Conservation (phyloP, 30 jellyfish, hydroid and myxozoan species). For the Clytia hemisphaerica region DNA sequence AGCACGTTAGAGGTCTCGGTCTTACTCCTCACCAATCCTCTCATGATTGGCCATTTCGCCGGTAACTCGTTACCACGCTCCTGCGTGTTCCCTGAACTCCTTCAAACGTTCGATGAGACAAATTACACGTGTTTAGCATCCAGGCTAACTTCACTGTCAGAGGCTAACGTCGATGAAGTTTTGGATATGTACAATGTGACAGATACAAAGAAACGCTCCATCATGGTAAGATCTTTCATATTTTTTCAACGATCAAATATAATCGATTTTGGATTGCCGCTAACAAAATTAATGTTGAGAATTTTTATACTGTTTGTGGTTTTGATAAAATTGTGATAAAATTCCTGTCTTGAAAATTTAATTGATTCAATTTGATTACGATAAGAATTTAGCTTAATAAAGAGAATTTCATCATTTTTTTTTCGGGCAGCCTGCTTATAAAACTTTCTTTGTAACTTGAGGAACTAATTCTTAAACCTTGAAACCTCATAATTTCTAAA, state of each 20-base stretch:
- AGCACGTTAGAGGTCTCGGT: conserved; percentile 20
- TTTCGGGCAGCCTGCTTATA: no score
- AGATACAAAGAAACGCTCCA: neutral
- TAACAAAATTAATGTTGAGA: no score
- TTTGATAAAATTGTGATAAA: no score
- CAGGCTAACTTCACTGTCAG: conserved; percentile 12
- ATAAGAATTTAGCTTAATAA: no score
- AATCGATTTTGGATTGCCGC: neutral
- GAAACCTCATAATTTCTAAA: no score
- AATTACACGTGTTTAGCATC: conserved; percentile 5
- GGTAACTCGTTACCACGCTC: neutral
- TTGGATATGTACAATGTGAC: neutral
- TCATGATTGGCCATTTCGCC: neutral
- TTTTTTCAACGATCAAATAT: neutral
- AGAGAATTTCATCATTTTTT: no score
- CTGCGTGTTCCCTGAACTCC: conserved; percentile 13
- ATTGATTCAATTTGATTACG: no score
- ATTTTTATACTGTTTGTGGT: no score
- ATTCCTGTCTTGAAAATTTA: no score
- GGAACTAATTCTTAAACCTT: no score
- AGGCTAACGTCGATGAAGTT: neutral
- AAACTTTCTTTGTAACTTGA: no score
- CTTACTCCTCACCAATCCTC: conserved; percentile 5
- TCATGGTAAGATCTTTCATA: neutral
- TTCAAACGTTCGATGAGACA: conserved; percentile 9